Base-by-base conservation (phyloP, 2,797 vertebrate genomes). In the Synaphobranchus kaupii region DNA sequence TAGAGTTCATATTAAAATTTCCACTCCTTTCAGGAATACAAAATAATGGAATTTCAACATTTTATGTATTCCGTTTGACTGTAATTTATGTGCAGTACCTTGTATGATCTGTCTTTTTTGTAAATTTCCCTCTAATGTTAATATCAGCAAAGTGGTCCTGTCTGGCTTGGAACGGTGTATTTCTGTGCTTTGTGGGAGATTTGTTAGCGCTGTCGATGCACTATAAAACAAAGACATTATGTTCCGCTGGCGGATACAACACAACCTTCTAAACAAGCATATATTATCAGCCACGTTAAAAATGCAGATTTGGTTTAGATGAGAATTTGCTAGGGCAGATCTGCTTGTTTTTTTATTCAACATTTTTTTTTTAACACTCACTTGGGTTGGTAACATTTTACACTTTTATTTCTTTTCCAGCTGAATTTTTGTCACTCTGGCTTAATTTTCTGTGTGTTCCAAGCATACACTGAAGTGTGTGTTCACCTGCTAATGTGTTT, bases 1-100 rank as follows among this genome's bases (percentile, higher is more conserved):
- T 90, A 89, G 86, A 82, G 88, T 87, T 71, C 88, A 89, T 89
- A 88, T 88, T 88, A 88, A 9, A 87, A 90, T 89, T 88, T 88
- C 83, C 47, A 68, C 63, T 84, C 83, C 39, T 34, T 92, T 90
- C 86, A 76, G 85, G 58, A 90, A 87, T 87, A 87, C 87, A 88
- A 68, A 88, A 87, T 86, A 88, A 86, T 85, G 86, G 86, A 87
- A 50, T 89, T 39, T 68, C 22, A 52, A 48, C 78, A 85, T 85
- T 80, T 48, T 50, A 50, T 86, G 44, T 1, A 83, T 5, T 7
- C 2, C 10, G 25, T 54, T 31, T 83, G 12, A 44, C 15, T 78
- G 68, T 48, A 12, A 54, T 54, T 84, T 31, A 83, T 84, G 88
- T 63, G 39, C 15, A 73, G 34, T 68, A 15, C 83, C 54, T 84